Evolutionary conservation across 2,888 invertebrate species (phyloP).

Genomic region (Kryphioiulus occultus): DNA sequence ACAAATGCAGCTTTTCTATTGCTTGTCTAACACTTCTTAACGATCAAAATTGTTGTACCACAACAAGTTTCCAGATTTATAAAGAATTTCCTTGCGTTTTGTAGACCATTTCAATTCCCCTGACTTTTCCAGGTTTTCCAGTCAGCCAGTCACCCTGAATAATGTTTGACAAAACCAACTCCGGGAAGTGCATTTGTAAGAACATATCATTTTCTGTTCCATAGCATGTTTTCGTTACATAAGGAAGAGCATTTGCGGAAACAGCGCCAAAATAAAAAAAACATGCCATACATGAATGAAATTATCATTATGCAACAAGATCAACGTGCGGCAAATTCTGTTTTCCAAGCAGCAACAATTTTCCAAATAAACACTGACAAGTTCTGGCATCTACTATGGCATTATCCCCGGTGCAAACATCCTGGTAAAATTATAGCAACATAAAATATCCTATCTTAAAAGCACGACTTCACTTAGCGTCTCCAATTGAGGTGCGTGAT

Average conservation of each 20-base stretch:
- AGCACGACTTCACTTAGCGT: background rate
- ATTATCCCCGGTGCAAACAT: background rate
- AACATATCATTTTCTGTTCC: no score
- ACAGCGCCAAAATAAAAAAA: background rate
- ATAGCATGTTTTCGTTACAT: background rate
- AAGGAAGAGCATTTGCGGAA: background rate
- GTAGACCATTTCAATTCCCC: no score
- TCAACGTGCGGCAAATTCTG: background rate
- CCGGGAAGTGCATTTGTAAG: background rate
- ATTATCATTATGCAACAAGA: background rate
- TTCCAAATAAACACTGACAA: background rate
- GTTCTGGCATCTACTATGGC: background rate
- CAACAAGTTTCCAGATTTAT: no score
- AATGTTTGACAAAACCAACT: background rate
- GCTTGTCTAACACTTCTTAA: no score
- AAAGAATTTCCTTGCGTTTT: no score
- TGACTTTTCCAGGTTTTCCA: no score
- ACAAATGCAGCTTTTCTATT: no score
- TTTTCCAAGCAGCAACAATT: no score
- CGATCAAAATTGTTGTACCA: no score
- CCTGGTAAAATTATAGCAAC: background rate
- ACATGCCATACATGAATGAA: background rate
- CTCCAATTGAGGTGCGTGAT: background rate
- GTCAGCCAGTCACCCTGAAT: no score
- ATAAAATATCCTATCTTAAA: background rate